A percentile compares a stretch with the other conserved stretches of the same genome.
phyloP scores from a whole-genome alignment of 23 tunicate species.

The Trididemnum nubilum region DNA sequence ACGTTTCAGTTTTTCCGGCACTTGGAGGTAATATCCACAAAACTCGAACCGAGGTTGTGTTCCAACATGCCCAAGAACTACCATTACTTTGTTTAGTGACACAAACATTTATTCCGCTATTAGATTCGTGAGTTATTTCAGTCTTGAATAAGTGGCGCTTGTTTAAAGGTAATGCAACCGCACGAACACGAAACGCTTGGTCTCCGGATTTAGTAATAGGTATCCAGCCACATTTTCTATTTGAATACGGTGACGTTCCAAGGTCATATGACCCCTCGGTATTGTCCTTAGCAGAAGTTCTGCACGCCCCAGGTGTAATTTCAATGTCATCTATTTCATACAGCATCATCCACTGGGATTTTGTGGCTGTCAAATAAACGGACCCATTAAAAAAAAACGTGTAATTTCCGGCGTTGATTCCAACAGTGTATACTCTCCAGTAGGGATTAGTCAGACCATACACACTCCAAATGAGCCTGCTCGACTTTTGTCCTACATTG shows the following conservation, averaged over 20 bases:
- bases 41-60: not conserved
- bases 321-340: not conserved
- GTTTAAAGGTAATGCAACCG: not conserved
- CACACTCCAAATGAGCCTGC: not conserved
- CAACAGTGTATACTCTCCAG: not conserved
- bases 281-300: not conserved
- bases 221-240: not conserved
- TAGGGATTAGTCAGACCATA: not conserved
- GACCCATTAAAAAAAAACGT: slow-evolving; percentile 4
- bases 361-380: not conserved
- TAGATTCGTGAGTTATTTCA: not conserved
- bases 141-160: not conserved
- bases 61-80: not conserved
- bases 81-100: not conserved
- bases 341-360: not conserved
- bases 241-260: not conserved
- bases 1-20: too few species aligned
- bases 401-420: not conserved
- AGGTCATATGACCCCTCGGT: not conserved
- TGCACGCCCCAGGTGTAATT: not conserved
- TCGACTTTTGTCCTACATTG: not conserved
- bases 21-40: too few species aligned
- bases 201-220: not conserved
- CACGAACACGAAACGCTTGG: not conserved
- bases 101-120: slow-evolving; percentile 5